These are phyloP conservation scores for Orientallactaga sibirica DNA, from an alignment of 2,797 vertebrate species.

Conservation along the genomic window DNA sequence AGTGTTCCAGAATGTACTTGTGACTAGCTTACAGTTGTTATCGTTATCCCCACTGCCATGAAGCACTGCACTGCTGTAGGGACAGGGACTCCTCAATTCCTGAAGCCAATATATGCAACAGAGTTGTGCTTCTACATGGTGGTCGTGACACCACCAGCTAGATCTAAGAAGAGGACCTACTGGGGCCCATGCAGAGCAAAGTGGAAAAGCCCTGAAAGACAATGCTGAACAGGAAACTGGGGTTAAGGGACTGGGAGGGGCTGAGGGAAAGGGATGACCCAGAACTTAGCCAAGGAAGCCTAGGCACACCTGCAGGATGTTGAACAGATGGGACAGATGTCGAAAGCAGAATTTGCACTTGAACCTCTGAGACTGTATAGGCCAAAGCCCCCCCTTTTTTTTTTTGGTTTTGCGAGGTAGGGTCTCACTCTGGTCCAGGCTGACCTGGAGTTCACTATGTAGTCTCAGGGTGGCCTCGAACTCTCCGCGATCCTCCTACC, in stretches of 20 bases:
- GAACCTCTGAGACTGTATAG: neutral
- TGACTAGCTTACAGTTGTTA: neutral
- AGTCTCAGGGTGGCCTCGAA: no score
- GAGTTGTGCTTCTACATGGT: neutral
- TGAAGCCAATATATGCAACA: neutral
- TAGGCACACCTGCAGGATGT: neutral
- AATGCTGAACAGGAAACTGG: neutral
- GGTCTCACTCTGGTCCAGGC: no score
- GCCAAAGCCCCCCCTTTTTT: neutral
- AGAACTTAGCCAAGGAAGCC: neutral
- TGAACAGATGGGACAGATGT: neutral
- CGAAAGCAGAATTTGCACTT: neutral
- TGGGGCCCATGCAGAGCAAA: neutral
- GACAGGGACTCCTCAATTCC: neutral
- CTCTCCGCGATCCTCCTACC: no score
- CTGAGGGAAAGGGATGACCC: neutral
- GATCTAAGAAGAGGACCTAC: neutral
- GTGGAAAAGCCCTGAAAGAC: neutral
- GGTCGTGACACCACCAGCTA: neutral
- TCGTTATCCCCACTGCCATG: no score
- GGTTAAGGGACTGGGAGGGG: neutral
- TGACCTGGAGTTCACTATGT: no score
- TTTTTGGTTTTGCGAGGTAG: no score
- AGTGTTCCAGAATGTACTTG: neutral
- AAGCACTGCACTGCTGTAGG: neutral